A percentile compares a stretch with the other conserved stretches of the same genome.
phyloP scores from a whole-genome alignment of 2,113 vertebrate genomes.

The Opisthocomus hoazin region DNA sequence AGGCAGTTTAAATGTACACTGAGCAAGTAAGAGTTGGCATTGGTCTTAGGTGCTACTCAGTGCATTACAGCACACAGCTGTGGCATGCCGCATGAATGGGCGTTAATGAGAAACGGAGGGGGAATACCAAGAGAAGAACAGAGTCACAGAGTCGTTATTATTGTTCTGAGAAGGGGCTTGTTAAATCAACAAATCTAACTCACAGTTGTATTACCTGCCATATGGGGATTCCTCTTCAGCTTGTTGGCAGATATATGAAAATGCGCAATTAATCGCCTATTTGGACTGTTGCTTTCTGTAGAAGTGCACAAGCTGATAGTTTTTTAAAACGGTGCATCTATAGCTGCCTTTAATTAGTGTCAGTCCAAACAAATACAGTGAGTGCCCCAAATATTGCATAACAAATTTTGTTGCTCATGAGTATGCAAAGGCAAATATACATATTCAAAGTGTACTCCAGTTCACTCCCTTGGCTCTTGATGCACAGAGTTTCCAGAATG shows the following conservation, averaged over 20 bases:
- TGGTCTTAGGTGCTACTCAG: not conserved
- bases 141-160: not conserved
- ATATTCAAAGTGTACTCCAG: too few relatives aligned
- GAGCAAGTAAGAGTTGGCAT: not conserved
- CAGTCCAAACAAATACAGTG: not conserved
- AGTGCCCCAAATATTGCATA: not conserved
- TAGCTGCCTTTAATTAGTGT: not conserved
- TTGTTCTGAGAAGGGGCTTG: not conserved
- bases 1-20: not conserved
- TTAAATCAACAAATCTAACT: not conserved
- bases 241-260: not conserved
- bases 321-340: not conserved
- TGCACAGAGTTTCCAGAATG: not conserved
- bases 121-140: not conserved
- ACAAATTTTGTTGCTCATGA: not conserved
- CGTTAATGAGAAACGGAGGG: not conserved
- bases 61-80: not conserved
- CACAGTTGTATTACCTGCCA: not conserved
- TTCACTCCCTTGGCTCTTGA: not conserved
- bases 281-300: not conserved
- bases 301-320: not conserved
- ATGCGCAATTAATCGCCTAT: fast-evolving
- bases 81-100: not conserved
- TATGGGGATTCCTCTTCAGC: not conserved
- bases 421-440: not conserved